Percentiles rank a stretch among this genome's conserved stretches.
Evolutionary conservation across 2,797 vertebrate genomes (phyloP).

Genomic region (Microtus agrestis): DNA sequence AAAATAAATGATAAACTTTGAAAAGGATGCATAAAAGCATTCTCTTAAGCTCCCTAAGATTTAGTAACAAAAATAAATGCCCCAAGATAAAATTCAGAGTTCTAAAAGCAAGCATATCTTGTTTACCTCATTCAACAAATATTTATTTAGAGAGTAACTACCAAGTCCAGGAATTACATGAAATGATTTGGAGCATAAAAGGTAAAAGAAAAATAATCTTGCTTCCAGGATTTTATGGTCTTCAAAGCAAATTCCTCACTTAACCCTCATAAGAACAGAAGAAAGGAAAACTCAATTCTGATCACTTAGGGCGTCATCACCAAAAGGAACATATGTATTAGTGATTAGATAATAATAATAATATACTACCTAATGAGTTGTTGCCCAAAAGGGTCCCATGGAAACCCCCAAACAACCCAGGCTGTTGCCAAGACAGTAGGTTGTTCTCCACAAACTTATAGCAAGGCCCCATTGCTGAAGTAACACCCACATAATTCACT

Average conservation of each 20-base stretch:
- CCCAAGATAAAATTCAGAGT: conserved; percentile 55
- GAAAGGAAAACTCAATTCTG: conserved; percentile 23
- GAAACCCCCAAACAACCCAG: background rate
- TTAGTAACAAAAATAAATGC: conserved; percentile 67
- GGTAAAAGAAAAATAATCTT: conserved; percentile 65
- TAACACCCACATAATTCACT: background rate
- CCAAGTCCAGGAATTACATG: conserved; percentile 37
- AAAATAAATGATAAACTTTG: conserved; percentile 52
- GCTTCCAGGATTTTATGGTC: conserved; percentile 40
- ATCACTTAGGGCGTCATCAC: conserved; percentile 26
- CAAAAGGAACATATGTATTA: background rate
- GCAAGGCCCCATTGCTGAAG: background rate
- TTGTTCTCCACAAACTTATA: background rate
- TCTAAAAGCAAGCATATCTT: conserved; percentile 63
- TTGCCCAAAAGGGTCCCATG: background rate
- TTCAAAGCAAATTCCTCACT: conserved; percentile 19
- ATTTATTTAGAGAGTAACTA: conserved; percentile 60
- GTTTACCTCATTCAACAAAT: conserved; percentile 62
- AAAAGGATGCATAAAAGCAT: conserved; percentile 5
- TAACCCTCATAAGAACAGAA: conserved; percentile 52
- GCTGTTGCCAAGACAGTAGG: background rate
- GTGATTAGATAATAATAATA: conserved; percentile 5
- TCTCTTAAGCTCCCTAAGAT: conserved; percentile 36
- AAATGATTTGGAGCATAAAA: conserved; percentile 21
- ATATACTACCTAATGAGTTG: background rate